phyloP scores from a whole-genome alignment of 2,113 vertebrate genomes.

The Dermatemys mawii region DNA sequence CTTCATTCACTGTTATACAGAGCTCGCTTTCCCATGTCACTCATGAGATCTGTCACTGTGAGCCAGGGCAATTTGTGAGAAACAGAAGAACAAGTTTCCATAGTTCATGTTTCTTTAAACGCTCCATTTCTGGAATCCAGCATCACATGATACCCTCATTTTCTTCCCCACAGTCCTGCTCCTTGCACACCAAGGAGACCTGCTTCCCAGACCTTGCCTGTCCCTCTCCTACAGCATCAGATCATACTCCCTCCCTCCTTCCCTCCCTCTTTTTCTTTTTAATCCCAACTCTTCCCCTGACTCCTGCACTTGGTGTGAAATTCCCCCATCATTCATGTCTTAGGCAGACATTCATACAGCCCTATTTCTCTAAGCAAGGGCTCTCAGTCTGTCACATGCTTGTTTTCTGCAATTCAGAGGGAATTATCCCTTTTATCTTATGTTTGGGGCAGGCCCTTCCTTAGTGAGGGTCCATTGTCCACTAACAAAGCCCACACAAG shows the following conservation, averaged over 20 bases:
- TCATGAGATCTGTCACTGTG: neutral
- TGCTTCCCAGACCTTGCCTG: neutral
- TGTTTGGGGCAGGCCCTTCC: neutral
- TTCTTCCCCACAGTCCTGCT: neutral
- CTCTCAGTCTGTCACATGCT: neutral
- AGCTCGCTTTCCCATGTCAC: neutral
- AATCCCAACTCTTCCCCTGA: neutral
- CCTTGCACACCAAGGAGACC: neutral
- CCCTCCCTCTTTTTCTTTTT: conserved; percentile 10
- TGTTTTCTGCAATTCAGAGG: neutral
- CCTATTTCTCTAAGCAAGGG: neutral
- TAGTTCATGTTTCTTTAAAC: neutral
- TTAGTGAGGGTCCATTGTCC: neutral
- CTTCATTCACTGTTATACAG: neutral
- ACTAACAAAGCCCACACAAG: neutral
- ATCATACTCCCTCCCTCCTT: neutral
- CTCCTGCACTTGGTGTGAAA: neutral
- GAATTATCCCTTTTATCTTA: neutral
- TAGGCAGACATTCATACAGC: neutral
- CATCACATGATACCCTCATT: neutral
- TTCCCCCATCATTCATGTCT: neutral
- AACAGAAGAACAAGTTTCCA: neutral
- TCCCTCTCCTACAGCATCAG: neutral
- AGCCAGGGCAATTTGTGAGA: neutral
- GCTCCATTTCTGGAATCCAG: neutral